phyloP scores from a whole-genome alignment of 2,113 vertebrate species.

The Cavia aperea region DNA sequence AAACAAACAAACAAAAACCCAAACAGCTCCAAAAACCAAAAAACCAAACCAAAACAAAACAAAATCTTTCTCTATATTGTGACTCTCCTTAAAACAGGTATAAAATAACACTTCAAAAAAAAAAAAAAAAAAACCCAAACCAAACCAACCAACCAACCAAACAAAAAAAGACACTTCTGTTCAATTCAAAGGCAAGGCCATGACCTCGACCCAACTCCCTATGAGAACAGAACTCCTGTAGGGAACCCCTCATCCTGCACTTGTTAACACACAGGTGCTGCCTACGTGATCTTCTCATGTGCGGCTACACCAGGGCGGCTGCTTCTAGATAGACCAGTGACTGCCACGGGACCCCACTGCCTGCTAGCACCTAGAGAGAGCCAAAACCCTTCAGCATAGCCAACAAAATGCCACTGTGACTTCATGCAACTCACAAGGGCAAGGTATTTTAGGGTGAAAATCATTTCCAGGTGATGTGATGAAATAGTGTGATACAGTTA shows the following conservation, averaged over 20 bases:
- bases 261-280: background rate
- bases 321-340: background rate
- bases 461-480: conserved; percentile 28
- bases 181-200: background rate
- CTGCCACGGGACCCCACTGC: background rate
- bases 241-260: background rate
- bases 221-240: background rate
- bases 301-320: background rate
- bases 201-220: background rate
- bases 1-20: too few relatives aligned
- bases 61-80: background rate
- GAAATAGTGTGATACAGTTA: background rate
- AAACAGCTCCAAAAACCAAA: too few relatives aligned
- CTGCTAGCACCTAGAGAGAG: background rate
- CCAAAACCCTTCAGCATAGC: conserved; percentile 6
- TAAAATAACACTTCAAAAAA: background rate
- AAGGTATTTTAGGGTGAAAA: conserved; percentile 4
- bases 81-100: background rate
- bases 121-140: too few relatives aligned
- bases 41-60: background rate
- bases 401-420: background rate
- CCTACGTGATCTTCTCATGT: background rate
- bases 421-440: background rate
- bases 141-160: too few relatives aligned
- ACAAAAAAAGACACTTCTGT: background rate